Evolutionary conservation across 2,113 vertebrate species (phyloP), one percentile per base, ranked within the genome.

Genomic region (Ptilonorhynchus violaceus): DNA sequence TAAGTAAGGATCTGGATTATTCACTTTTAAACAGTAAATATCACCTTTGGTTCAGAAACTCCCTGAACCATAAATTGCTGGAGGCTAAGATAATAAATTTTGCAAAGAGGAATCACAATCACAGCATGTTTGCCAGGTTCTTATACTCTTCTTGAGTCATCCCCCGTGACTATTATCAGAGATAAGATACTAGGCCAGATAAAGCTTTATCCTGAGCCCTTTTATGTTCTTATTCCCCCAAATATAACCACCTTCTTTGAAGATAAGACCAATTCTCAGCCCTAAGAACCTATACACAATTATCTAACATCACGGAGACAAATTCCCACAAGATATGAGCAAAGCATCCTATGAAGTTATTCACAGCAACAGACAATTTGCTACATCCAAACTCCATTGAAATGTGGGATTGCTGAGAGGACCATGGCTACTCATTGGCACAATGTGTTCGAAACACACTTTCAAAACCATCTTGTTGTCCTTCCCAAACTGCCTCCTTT

Each of bases 51-150:
- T 88, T 88, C 79, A 92, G 79, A n/a, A 76, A 85, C n/a, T 97
- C 90, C 70, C 90, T 83, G 82, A 93, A 92, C 76, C 68, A 63
- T 87, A 91, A 89, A 84, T 75, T 96, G 93, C 94, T 75, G n/a
- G 52, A 96, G 96, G 96, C 91, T 64, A 88, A 89, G 60, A 70
- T 67, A 84, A 91, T 81, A 89, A 89, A 92, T 93, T 96, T 96
- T 92, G 76, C 88, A 91, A 93, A 81, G 85, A 84, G 85, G 55
- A 79, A 93, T 76, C 82, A 85, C 47, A 86, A 77, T 88, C 88
- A 85, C 78, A 84, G 68, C 46, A 78, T 50, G 64, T 91, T 79
- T 78, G 46, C 63, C 52, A 88, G 69, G 75, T 75, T 93, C 82
- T 55, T 53, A 46, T 6, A 39, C 17, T 47, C 62, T n/a, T 46